Conservation (phyloP, 2,797 vertebrate genomes). For the Pteropus rufus region DNA sequence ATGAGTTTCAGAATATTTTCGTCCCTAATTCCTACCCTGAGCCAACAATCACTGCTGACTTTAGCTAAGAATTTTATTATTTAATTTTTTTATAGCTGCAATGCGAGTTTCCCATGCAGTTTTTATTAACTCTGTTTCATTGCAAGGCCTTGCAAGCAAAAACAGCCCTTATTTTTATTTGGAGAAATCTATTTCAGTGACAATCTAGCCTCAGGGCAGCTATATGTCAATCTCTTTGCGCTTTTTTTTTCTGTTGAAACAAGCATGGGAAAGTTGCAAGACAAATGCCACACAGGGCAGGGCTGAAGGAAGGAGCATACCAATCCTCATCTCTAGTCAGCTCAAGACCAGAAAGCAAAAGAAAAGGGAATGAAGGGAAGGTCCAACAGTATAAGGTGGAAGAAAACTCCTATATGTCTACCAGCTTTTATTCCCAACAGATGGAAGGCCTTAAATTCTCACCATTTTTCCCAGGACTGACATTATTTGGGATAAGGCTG, state of each 20-base stretch:
- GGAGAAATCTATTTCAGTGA: conserved; percentile 86
- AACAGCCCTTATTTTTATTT: conserved; percentile 83
- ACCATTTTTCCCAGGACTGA: conserved; percentile 51
- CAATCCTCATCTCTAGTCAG: conserved; percentile 37
- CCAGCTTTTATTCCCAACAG: neutral
- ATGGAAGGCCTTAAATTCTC: conserved; percentile 28
- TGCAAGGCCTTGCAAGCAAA: conserved; percentile 79
- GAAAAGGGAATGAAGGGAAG: neutral
- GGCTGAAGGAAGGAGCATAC: conserved; percentile 45
- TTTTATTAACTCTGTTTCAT: conserved; percentile 82
- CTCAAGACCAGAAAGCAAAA: conserved; percentile 19
- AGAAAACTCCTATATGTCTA: neutral
- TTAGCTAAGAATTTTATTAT: conserved; percentile 77
- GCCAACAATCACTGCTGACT: conserved; percentile 76
- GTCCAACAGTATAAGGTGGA: neutral
- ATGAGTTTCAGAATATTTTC: conserved; percentile 63
- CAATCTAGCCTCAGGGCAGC: conserved; percentile 83
- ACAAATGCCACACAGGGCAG: conserved; percentile 79
- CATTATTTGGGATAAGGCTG: conserved; percentile 37
- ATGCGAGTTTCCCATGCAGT: conserved; percentile 83
- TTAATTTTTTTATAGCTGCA: conserved; percentile 74
- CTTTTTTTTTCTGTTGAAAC: conserved; percentile 79
- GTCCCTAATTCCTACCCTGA: conserved; percentile 68
- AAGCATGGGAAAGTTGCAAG: conserved; percentile 83
- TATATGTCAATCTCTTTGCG: conserved; percentile 79